Evolutionary conservation across 2,888 invertebrate genomes (phyloP), one percentile per base, ranked within the genome.

Genomic region (Pocota personata): DNA sequence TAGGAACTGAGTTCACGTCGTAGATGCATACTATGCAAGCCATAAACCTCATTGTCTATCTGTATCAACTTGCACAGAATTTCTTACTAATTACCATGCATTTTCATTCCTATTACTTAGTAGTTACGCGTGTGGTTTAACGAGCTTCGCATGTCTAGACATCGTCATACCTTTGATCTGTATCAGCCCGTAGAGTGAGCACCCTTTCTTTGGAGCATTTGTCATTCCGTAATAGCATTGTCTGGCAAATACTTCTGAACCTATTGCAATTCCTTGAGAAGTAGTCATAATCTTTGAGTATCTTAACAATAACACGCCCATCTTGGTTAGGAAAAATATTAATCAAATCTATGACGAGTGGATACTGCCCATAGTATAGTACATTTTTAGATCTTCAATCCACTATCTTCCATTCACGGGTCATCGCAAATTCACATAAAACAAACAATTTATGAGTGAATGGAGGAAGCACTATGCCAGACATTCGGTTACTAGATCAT

Each of bases 101-200:
- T 32, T 27, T 57, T 19, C 27, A 50, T 27, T 48, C 12, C 40
- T 7, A 64, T 43, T 55, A 30, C 27, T 32, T 21, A 24, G 16
- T 46, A 73, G 64, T n/a, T 16, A 46, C 71, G 84, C 64, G 79
- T 75, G 79, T 40, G 21, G 1, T 40, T 55, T 84, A 71, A 84
- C 69, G 75, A 79, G 75, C 73, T 57, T 84, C 73, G 46, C 84
- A 84, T 84, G 84, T 79, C 79, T 64, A 57, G 60, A 60, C 69
- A 35, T 57, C 75, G 48, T 84, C 75, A 79, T 58, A 43, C 50
- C 50, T 16, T 50, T 40, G 75, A 71, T 79, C 40, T 3, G 12
- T 71, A 57, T 83, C 83, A 72, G 24, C 10, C 66, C 37, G 27
- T 14, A 43, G 14, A 62, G 3, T 21, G 58, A 40, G n/a, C 14